Conservation (phyloP, 2,797 vertebrate species). For the Craterocephalus amniculus region DNA sequence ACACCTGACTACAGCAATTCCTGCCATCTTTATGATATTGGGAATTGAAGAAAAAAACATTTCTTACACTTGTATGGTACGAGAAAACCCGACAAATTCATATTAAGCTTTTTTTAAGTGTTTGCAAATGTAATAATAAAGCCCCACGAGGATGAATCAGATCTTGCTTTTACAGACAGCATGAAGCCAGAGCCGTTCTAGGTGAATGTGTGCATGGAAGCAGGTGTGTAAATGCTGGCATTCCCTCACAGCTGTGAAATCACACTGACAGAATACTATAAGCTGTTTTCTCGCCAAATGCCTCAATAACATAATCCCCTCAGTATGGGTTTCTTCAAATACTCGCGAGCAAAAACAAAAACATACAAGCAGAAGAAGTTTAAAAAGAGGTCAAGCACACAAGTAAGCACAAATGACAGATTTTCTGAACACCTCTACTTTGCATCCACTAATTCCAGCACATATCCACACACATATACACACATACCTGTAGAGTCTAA, state of each 20-base stretch:
- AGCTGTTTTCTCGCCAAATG: constrained; percentile 28
- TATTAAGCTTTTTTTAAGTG: too few species aligned
- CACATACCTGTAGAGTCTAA: constrained; percentile 74
- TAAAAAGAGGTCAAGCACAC: constrained; percentile 7
- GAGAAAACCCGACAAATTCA: too few species aligned
- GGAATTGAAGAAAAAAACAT: too few species aligned
- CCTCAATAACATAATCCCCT: constrained; percentile 32
- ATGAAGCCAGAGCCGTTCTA: not conserved
- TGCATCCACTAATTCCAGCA: constrained; percentile 33
- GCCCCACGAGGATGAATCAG: not conserved
- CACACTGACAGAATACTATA: constrained; percentile 6
- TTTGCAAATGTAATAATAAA: too few species aligned
- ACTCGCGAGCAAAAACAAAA: constrained; percentile 27
- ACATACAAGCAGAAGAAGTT: not conserved
- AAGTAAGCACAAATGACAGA: constrained; percentile 7
- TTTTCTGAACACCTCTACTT: constrained; percentile 42
- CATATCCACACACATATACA: constrained; percentile 9
- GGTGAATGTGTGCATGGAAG: not conserved
- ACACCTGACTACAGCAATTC: too few species aligned
- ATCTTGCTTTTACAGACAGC: constrained; percentile 12
- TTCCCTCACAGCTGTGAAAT: constrained; percentile 39
- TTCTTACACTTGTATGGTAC: too few species aligned
- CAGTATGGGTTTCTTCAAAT: constrained; percentile 20
- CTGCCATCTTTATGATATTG: not conserved
- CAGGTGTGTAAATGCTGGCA: constrained; percentile 53